A percentile compares a stretch with the other conserved stretches of the same genome.
Conservation (phyloP, 2,113 vertebrate genomes). For the Trichomycterus rosablanca region DNA sequence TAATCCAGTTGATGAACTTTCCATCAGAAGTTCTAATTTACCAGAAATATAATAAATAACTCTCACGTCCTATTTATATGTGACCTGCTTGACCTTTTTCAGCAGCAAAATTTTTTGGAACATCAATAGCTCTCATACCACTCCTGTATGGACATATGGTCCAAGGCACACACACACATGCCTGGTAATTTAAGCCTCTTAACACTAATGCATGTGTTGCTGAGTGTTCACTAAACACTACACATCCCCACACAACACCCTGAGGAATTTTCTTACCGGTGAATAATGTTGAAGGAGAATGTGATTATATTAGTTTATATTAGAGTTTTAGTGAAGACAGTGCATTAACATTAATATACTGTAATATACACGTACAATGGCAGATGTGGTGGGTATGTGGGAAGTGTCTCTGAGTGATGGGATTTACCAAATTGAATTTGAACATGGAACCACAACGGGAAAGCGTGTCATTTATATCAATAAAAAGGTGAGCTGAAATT, state of each 20-base stretch:
- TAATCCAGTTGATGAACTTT: no score
- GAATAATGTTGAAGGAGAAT: constrained; percentile 3
- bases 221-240: constrained; percentile 24
- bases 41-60: not conserved
- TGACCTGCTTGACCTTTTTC: no score
- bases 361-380: constrained; percentile 63
- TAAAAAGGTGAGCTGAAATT: constrained; percentile 76
- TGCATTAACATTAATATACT: not conserved
- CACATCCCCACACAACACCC: not conserved
- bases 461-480: constrained; percentile 85
- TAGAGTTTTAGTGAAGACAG: not conserved
- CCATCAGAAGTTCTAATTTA: not conserved
- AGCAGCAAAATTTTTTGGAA: not conserved
- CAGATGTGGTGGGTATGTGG: constrained; percentile 84
- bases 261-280: constrained; percentile 27
- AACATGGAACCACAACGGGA: constrained; percentile 90
- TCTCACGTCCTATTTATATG: not conserved
- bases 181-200: constrained; percentile 57
- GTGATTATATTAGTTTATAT: no score
- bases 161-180: not conserved
- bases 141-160: not conserved
- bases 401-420: constrained; percentile 88
- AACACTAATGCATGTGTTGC: constrained; percentile 54
- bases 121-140: not conserved
- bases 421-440: constrained; percentile 86